Evolutionary conservation across 2,797 vertebrate genomes (phyloP).

Genomic region (Glossophaga mutica): DNA sequence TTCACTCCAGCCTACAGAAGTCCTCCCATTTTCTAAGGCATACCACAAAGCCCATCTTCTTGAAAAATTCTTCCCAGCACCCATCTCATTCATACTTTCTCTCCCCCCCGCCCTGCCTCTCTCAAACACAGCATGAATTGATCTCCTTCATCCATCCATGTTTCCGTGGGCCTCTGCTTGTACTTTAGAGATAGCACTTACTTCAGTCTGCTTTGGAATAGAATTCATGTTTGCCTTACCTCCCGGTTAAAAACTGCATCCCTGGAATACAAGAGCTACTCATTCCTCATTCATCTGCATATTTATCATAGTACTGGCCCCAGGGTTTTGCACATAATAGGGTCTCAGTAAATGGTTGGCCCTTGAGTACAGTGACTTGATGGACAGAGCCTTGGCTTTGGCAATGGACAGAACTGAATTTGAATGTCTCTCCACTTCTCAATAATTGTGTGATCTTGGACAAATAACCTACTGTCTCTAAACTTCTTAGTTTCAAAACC

Average conservation of each 20-base stretch:
- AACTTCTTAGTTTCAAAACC: background rate
- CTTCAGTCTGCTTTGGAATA: background rate
- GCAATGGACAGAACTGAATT: background rate
- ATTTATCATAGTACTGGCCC: background rate
- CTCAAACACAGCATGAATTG: background rate
- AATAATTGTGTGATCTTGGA: background rate
- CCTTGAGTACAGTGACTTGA: background rate
- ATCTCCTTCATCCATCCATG: background rate
- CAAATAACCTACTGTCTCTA: background rate
- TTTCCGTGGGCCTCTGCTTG: background rate
- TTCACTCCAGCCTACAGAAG: background rate
- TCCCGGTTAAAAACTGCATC: background rate
- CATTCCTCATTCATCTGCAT: background rate
- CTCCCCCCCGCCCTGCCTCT: too few species aligned
- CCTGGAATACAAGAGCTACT: background rate
- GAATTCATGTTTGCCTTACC: background rate
- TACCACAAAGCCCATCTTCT: background rate
- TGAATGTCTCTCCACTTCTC: background rate
- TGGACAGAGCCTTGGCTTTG: background rate
- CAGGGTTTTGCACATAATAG: background rate
- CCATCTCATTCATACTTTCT: background rate
- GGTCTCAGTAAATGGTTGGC: background rate
- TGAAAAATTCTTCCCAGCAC: background rate
- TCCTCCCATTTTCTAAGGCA: too few species aligned
- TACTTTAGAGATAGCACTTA: background rate